Evolutionary conservation across 2,797 vertebrate species (phyloP), one percentile per base, ranked within the genome.

Genomic region (Lacerta viridis): DNA sequence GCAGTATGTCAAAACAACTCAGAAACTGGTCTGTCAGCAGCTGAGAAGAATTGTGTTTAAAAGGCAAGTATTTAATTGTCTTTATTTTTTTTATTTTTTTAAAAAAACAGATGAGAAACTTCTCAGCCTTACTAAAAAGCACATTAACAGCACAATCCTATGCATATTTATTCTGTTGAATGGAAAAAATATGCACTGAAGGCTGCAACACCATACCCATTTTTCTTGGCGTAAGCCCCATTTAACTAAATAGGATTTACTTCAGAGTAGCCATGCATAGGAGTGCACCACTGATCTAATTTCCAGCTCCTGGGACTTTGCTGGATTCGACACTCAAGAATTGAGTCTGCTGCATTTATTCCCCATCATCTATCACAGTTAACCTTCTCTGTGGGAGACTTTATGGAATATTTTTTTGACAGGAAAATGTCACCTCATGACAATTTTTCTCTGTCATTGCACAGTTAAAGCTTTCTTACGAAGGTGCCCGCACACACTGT

Each of bases 41-140:
- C 15, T 1, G 78, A 27, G 81, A 79, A 1, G 29, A 66, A n/a
- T 69, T 11, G 0, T 7, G 5, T 11, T 80, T 81, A 77, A 90
- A 86, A 80, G 18, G 71, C 29, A 81, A 80, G 59, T 39, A 69
- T 71, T 84, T 78, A 88, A 88, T 77, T 85, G 27, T n/a, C 80
- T 90, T 83, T 78, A 78, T 89, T 77, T 71, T 77, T 71, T 83
- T 46, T 74, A 36, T 74, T 36, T 39, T 36, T 74, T 74, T 36
- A 2, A 23, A 18, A 43, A 59, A 61, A 75, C 20, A 69, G 29
- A 1, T 29, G 59, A 84, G 86, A 2, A 76, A 41, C 13, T 88
- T 78, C 74, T 71, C 27, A 80, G n/a, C 15, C 20, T 80, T 72
- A 66, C 23, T 72, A 33, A 55, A 76, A 27, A 79, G 18, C 55